phyloP scores from a whole-genome alignment of 2,113 vertebrate species.

The Hiodon alosoides region DNA sequence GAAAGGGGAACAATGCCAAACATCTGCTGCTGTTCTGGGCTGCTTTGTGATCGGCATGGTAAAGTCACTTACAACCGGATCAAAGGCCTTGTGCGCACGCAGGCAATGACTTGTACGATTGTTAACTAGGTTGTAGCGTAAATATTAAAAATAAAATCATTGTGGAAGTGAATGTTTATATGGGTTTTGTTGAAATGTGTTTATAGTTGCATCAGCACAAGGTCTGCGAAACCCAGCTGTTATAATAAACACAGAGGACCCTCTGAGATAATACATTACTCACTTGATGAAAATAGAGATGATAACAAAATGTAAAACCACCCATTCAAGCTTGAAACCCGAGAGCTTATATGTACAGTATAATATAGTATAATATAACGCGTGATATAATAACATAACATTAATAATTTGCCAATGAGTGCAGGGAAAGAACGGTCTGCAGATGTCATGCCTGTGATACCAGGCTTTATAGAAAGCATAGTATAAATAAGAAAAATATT shows the following conservation, averaged over 20 bases:
- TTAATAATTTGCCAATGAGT: too few species aligned
- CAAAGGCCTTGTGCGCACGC: neutral
- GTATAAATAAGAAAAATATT: neutral
- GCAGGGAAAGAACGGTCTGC: too few species aligned
- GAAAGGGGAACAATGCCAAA: slow-evolving; percentile 26
- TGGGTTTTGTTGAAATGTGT: neutral
- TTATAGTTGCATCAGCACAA: too few species aligned
- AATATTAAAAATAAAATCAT: neutral
- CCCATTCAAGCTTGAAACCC: too few species aligned
- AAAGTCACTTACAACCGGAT: neutral
- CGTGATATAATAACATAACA: too few species aligned
- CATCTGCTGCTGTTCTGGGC: slow-evolving; percentile 31
- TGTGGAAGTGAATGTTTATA: neutral
- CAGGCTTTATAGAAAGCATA: neutral
- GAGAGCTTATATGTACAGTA: too few species aligned
- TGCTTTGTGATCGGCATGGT: slow-evolving; percentile 7
- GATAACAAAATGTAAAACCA: too few species aligned
- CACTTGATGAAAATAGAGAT: too few species aligned
- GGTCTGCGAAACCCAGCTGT: neutral
- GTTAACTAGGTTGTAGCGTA: neutral
- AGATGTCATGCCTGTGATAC: too few species aligned
- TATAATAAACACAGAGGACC: neutral
- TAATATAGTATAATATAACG: too few species aligned
- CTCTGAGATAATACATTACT: neutral
- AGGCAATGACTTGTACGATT: neutral